These are phyloP conservation scores for Ostrea denselamellosa DNA, from an alignment of 1,140 invertebrate genomes.

Conservation along the genomic window DNA sequence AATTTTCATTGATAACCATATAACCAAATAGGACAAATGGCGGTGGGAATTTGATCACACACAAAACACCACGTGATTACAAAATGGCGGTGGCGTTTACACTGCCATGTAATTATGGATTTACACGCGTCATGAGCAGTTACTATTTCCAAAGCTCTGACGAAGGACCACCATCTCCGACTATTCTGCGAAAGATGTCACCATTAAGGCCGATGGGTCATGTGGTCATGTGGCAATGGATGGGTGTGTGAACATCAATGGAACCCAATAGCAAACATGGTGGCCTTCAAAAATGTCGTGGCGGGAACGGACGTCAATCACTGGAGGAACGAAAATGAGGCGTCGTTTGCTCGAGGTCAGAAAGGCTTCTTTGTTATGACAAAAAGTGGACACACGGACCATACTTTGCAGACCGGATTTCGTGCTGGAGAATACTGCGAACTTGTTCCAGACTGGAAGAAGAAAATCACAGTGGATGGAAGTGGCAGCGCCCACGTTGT, in stretches of 20 bases:
- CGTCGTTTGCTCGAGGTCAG: slow-evolving; percentile 73
- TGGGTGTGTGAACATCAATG: slow-evolving; percentile 95
- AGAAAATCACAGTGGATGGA: slow-evolving; percentile 83
- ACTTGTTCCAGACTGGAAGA: slow-evolving; percentile 88
- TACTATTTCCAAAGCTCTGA: slow-evolving; percentile 75
- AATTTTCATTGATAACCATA: slow-evolving; percentile 80
- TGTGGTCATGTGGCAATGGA: slow-evolving; percentile 87
- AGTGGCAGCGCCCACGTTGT: slow-evolving; percentile 84
- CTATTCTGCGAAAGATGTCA: slow-evolving; percentile 83
- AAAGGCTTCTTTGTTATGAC: slow-evolving; percentile 77
- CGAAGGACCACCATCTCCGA: slow-evolving; percentile 64
- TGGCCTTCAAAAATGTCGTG: slow-evolving; percentile 61
- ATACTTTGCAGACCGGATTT: slow-evolving; percentile 83
- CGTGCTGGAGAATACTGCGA: slow-evolving; percentile 91
- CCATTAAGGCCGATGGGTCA: slow-evolving; percentile 78
- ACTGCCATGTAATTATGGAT: slow-evolving; percentile 87
- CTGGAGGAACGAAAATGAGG: slow-evolving; percentile 67
- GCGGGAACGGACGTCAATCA: slow-evolving; percentile 41
- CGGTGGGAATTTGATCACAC: slow-evolving; percentile 57
- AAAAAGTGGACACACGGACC: slow-evolving; percentile 66
- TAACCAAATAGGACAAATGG: slow-evolving; percentile 76
- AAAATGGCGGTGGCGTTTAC: slow-evolving; percentile 89
- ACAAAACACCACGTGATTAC: slow-evolving; percentile 71
- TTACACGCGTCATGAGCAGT: slow-evolving; percentile 88
- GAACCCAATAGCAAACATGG: slow-evolving; percentile 90